These are phyloP conservation scores for Pantherophis guttatus DNA, from an alignment of 2,113 vertebrate species.

Conservation along the genomic window DNA sequence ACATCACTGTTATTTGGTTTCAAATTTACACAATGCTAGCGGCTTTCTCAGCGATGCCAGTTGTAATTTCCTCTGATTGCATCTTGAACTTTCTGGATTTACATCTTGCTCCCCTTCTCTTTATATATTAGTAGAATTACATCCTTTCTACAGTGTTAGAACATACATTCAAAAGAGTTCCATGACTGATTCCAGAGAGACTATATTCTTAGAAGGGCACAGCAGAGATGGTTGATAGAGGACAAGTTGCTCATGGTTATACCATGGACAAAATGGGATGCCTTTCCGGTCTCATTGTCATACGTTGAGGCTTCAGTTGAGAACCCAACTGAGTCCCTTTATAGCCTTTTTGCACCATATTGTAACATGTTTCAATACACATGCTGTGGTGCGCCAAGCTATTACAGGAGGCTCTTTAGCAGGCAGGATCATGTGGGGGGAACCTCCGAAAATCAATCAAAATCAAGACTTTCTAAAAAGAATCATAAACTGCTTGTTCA, in stretches of 20 bases:
- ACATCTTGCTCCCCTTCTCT: not conserved
- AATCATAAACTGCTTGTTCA: not conserved
- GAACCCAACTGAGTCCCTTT: not conserved
- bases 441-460: constrained; percentile 1
- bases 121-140: not conserved
- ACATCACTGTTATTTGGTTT: not conserved
- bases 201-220: not conserved
- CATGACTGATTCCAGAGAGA: not conserved
- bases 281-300: not conserved
- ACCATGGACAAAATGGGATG: not conserved
- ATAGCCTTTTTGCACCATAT: not conserved
- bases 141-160: not conserved
- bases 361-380: not conserved
- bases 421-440: not conserved
- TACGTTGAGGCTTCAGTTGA: not conserved
- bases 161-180: not conserved
- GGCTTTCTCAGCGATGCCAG: not conserved
- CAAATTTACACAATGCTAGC: not conserved
- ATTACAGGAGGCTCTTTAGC: not conserved
- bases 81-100: not conserved
- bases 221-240: not conserved
- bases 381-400: not conserved
- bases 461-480: constrained; percentile 10
- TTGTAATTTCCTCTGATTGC: not conserved
- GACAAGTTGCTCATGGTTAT: not conserved